Conservation (phyloP, 2,113 vertebrate genomes). For the Oreochromis niloticus region DNA sequence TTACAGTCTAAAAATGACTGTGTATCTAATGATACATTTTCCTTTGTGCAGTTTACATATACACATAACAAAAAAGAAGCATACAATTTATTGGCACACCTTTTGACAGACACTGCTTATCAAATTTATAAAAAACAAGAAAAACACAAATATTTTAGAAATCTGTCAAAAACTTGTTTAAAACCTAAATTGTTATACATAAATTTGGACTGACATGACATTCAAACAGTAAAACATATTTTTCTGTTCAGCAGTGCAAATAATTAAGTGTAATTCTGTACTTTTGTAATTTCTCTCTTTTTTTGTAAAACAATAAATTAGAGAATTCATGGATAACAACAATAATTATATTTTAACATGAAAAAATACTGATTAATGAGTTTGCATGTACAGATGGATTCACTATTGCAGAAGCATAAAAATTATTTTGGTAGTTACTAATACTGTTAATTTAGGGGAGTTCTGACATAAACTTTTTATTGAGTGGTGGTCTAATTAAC, state of each 20-base stretch:
- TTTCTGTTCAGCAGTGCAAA: background rate
- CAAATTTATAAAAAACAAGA: background rate
- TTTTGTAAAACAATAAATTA: background rate
- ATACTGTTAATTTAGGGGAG: background rate
- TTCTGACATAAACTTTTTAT: background rate
- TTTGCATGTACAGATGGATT: background rate
- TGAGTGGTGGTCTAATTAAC: background rate
- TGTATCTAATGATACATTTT: background rate
- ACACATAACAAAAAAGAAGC: accelerated
- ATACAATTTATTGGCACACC: background rate
- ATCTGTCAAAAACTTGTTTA: background rate
- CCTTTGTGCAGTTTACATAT: background rate
- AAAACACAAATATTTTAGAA: background rate
- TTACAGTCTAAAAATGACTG: background rate
- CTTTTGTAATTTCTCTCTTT: background rate
- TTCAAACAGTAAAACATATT: background rate
- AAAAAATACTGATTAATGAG: background rate
- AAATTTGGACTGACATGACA: background rate
- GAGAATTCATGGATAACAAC: background rate
- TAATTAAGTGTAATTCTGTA: background rate
- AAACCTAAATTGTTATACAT: background rate
- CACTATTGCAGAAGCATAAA: background rate
- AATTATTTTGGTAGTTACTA: background rate
- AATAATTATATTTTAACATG: background rate
- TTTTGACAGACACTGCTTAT: accelerated